Evolutionary conservation across 2,888 invertebrate species (phyloP), one percentile per base, ranked within the genome.

Genomic region (Blera fallax): DNA sequence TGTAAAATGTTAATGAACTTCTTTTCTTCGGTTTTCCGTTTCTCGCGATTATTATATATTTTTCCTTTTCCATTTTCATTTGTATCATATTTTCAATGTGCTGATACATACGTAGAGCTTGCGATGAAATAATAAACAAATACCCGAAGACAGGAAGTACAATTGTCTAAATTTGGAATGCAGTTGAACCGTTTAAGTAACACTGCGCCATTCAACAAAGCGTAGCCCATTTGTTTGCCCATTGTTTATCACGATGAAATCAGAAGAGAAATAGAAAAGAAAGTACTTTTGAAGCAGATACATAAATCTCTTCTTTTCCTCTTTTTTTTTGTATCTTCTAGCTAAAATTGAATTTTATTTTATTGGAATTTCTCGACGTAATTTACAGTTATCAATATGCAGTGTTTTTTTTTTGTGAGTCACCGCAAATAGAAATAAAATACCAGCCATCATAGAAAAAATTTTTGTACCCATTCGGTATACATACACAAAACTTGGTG

Each of bases 141-240:
- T 4, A 52, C 6, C 8, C 27, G 58, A 67, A 58, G 65, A 37
- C 76, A 76, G 76, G 76, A 76, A 76, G 67, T 76, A 67, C 48
- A 67, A 67, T 76, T 76, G 76, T 76, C 76, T 67, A 76, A 67
- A 76, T 76, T 76, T 67, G 76, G 76, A 76, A 67, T 65, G 45
- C 65, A 54, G 43, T 65, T 56, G 64, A 58, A 58, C 37, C 50
- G 34, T 65, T 65, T 67, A 67, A 67, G 48, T 29, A 34, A 27
- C 60, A 18, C 58, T 48, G 48, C 48, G 29, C 67, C 27, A 67
- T 76, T 67, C 56, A 56, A 58, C 34, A 24, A 24, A 48, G 29
- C 48, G 27, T 37, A 45, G 34, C 48, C 34, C 34, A 37, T 62
- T 73, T 50, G 34, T 4, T 34, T 56, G 11, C 32, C n/a, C 56